These are phyloP conservation scores for Drosophila chauvacae DNA, from an alignment of 1,140 invertebrate species.

Conservation along the genomic window DNA sequence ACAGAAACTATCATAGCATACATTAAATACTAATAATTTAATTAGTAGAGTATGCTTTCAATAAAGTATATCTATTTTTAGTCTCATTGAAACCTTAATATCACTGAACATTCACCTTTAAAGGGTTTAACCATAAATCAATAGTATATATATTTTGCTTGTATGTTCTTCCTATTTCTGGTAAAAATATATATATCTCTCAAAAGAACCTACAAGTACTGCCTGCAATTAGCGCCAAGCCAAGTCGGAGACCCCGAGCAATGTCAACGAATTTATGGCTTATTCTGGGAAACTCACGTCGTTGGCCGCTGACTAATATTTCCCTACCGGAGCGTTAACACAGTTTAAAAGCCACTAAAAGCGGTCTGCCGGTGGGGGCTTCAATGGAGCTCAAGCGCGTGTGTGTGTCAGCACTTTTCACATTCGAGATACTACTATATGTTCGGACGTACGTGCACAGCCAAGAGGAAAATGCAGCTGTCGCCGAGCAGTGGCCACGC, in stretches of 20 bases:
- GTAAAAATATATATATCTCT: not conserved
- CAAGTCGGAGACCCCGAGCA: conserved; percentile 18
- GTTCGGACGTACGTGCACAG: conserved; percentile 38
- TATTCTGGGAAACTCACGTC: conserved; percentile 45
- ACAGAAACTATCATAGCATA: not conserved
- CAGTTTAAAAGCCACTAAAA: conserved; percentile 49
- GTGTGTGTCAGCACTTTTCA: conserved; percentile 46
- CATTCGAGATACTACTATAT: conserved; percentile 15
- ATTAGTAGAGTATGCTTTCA: not conserved
- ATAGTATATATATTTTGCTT: not conserved
- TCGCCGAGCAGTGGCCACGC: conserved; percentile 2
- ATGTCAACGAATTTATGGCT: conserved; percentile 49
- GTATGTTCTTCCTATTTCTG: no score
- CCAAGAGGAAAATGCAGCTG: conserved; percentile 47
- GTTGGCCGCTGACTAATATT: conserved; percentile 44
- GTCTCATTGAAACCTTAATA: not conserved
- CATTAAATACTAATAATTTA: not conserved
- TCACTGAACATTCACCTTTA: no score
- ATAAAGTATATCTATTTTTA: not conserved
- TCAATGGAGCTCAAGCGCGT: conserved; percentile 3
- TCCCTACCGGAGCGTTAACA: conserved; percentile 47
- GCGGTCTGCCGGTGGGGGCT: conserved; percentile 7
- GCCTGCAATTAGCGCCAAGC: conserved; percentile 14
- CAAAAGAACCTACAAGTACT: conserved; percentile 2
- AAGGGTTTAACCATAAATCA: not conserved